Conservation (phyloP, 1,140 invertebrate genomes). For the Diorhabda elongata region DNA sequence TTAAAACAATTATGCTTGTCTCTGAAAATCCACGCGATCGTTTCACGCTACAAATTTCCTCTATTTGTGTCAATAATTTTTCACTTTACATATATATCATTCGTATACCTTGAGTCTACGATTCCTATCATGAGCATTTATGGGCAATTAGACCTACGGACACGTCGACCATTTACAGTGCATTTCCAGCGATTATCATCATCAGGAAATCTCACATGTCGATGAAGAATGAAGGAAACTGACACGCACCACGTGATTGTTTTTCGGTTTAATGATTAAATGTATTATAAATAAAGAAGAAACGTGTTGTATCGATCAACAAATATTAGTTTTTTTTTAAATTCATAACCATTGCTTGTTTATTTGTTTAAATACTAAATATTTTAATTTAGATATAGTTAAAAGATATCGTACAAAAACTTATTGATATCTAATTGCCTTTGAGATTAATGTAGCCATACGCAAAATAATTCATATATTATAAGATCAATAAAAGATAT, state of each 20-base stretch:
- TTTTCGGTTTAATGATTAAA: background rate
- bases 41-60: background rate
- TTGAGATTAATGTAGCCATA: no score
- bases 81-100: conserved; percentile 5
- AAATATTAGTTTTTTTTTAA: background rate
- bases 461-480: no score
- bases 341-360: no score
- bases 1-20: background rate
- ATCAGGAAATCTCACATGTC: conserved; percentile 8
- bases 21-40: background rate
- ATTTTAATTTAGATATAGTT: no score
- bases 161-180: conserved; percentile 4
- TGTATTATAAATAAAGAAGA: background rate
- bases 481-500: no score
- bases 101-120: conserved; percentile 7
- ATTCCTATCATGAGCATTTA: conserved; percentile 5
- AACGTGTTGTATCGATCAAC: background rate
- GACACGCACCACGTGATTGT: conserved; percentile 10
- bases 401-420: no score
- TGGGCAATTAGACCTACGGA: conserved; percentile 2
- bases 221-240: conserved; percentile 1
- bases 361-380: no score
- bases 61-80: conserved; percentile 4
- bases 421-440: no score
- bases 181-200: background rate